Percentiles rank a stretch among this genome's conserved stretches.
Conservation (phyloP, 2,888 invertebrate species). For the Hyles lineata region DNA sequence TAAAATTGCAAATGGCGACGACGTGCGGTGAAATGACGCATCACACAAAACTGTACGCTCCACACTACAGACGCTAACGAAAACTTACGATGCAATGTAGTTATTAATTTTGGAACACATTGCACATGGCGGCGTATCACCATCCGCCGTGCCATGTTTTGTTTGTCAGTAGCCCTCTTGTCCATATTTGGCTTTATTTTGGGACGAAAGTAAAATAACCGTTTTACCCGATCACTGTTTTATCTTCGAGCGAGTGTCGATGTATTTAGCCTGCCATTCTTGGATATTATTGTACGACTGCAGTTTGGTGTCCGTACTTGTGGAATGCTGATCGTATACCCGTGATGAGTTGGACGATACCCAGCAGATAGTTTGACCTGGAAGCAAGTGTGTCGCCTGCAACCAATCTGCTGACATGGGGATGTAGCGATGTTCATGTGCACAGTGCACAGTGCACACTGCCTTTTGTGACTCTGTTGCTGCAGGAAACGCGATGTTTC, state of each 20-base stretch:
- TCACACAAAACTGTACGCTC: constrained; percentile 43
- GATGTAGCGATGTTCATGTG: constrained; percentile 34
- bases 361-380: constrained; percentile 37
- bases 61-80: constrained; percentile 38
- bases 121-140: constrained; percentile 32
- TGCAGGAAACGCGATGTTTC: constrained; percentile 12
- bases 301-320: constrained; percentile 33
- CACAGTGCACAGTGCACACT: constrained; percentile 19
- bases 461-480: constrained; percentile 20
- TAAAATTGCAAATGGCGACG: constrained; percentile 79
- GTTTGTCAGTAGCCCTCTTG: constrained; percentile 38
- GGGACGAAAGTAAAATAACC: constrained; percentile 26
- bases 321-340: constrained; percentile 33
- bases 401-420: constrained; percentile 36
- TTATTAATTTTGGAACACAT: constrained; percentile 18
- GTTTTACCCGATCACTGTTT: constrained; percentile 6
- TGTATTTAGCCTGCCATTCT: constrained; percentile 36
- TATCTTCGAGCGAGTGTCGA: constrained; percentile 9
- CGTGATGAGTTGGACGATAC: not conserved
- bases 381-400: constrained; percentile 36
- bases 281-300: constrained; percentile 30
- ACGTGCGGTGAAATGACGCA: constrained; percentile 72
- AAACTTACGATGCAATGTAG: constrained; percentile 36
- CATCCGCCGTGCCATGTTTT: constrained; percentile 34
- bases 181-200: constrained; percentile 40